Percentiles rank a stretch among this genome's conserved stretches.
Evolutionary conservation across 2,797 vertebrate species (phyloP).

Genomic region (Aythya fuligula): DNA sequence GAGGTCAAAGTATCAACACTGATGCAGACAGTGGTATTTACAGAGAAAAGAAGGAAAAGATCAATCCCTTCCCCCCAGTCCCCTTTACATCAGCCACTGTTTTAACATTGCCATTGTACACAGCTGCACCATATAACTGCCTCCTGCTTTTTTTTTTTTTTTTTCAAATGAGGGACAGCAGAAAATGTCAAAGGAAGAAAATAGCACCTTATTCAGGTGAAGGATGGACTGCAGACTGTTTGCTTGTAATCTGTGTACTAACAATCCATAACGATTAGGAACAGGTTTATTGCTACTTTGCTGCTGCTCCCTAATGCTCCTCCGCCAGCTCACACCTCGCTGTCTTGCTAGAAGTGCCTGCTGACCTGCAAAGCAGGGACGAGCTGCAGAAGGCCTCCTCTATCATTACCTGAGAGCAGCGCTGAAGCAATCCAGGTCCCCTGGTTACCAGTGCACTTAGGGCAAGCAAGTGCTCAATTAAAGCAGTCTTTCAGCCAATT

Average conservation of each 20-base stretch:
- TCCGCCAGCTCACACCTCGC: not conserved
- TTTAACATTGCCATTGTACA: constrained; percentile 32
- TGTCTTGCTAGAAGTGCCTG: not conserved
- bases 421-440: constrained; percentile 44
- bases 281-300: constrained; percentile 38
- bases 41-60: constrained; percentile 46
- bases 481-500: constrained; percentile 75
- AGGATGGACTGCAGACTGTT: constrained; percentile 16
- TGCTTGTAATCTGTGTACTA: constrained; percentile 61
- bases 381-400: constrained; percentile 53
- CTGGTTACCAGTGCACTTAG: constrained; percentile 59
- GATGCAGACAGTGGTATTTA: constrained; percentile 40
- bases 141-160: not conserved
- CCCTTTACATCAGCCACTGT: not conserved
- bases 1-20: constrained; percentile 44
- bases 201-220: constrained; percentile 8
- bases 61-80: not conserved
- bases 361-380: constrained; percentile 39
- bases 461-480: constrained; percentile 72
- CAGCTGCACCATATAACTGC: constrained; percentile 26
- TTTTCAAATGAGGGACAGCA: not conserved
- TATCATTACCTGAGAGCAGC: constrained; percentile 49
- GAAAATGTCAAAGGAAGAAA: constrained; percentile 34
- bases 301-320: constrained; percentile 5
- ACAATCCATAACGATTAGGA: constrained; percentile 61